Conservation (phyloP, 2,113 vertebrate genomes). For the Rhinopomastus cyanomelas region DNA sequence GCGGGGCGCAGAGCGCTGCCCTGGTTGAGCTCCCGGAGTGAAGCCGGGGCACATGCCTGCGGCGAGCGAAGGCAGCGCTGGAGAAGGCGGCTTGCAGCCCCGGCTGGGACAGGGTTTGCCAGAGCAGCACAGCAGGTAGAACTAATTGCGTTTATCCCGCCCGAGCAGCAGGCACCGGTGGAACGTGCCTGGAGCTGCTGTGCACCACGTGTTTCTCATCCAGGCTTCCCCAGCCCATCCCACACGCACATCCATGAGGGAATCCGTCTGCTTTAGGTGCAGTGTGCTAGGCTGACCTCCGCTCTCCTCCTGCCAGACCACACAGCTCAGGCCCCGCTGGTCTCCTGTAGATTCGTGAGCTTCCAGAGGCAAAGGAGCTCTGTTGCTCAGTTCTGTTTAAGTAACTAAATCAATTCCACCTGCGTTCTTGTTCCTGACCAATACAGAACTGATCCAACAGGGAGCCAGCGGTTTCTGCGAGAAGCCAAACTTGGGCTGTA, state of each 20-base stretch:
- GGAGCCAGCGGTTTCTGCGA: not conserved
- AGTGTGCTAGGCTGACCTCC: constrained; percentile 12
- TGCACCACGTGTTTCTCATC: constrained; percentile 23
- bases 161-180: constrained; percentile 29
- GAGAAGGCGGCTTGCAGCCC: constrained; percentile 46
- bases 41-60: not conserved
- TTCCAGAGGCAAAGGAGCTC: not conserved
- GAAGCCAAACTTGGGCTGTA: not conserved
- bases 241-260: constrained; percentile 31
- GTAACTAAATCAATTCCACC: not conserved
- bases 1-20: not conserved
- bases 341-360: not conserved
- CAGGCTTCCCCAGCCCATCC: constrained; percentile 20
- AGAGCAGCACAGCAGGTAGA: constrained; percentile 55
- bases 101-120: constrained; percentile 29
- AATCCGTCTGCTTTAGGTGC: not conserved
- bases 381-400: not conserved
- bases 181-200: constrained; percentile 49
- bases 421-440: not conserved
- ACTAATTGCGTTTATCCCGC: constrained; percentile 50
- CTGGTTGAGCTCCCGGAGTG: constrained; percentile 40
- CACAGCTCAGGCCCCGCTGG: not conserved
- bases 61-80: not conserved
- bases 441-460: not conserved
- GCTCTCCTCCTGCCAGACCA: constrained; percentile 22